Evolutionary conservation across 2,797 vertebrate species (phyloP).

Genomic region (Phataginus tricuspis): DNA sequence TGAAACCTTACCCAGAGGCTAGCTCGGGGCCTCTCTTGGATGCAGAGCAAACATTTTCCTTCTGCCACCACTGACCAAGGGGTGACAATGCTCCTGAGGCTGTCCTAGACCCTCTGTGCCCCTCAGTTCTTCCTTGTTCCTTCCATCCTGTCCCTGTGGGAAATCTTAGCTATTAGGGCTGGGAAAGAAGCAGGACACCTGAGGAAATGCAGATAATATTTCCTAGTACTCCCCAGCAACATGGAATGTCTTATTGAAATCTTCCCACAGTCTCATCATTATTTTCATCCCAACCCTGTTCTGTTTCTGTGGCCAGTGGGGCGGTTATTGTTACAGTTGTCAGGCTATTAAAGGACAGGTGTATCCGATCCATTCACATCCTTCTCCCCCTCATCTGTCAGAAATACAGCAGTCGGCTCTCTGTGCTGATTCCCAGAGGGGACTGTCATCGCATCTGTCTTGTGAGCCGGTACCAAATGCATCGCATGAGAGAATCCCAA

Average conservation of each 20-base stretch:
- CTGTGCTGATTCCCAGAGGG: not conserved
- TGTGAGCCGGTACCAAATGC: not conserved
- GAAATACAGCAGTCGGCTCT: not conserved
- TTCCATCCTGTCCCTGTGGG: not conserved
- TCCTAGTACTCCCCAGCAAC: not conserved
- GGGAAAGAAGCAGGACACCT: not conserved
- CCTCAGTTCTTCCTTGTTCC: not conserved
- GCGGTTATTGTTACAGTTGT: not conserved
- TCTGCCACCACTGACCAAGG: not conserved
- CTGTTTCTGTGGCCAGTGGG: not conserved
- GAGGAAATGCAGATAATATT: not conserved
- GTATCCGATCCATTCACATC: not conserved
- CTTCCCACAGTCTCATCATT: not conserved
- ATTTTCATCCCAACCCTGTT: not conserved
- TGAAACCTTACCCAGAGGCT: not conserved
- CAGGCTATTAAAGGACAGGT: not conserved
- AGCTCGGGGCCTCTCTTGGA: not conserved
- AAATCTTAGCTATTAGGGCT: not conserved
- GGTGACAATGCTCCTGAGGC: not conserved
- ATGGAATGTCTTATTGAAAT: fast-evolving
- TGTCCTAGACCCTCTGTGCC: not conserved
- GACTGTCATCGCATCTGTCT: not conserved
- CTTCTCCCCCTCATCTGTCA: not conserved
- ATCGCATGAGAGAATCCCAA: not conserved
- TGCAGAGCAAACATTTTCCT: not conserved